These are phyloP conservation scores for Leptocoma aspasia DNA, from an alignment of 2,113 vertebrate species.

Conservation along the genomic window DNA sequence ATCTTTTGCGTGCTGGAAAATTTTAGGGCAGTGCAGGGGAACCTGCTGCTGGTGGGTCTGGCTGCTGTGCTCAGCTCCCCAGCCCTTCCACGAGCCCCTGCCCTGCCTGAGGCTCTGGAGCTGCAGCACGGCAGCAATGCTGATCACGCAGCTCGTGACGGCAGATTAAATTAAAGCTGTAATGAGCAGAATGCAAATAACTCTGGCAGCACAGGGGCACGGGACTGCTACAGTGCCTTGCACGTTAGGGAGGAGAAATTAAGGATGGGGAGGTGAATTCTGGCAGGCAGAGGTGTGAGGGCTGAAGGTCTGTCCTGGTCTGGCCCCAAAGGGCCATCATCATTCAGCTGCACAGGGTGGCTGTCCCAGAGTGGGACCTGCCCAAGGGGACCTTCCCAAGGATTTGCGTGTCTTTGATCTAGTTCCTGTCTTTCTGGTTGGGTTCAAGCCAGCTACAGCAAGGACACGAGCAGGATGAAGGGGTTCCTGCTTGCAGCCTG, in stretches of 20 bases:
- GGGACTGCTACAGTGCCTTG: not conserved
- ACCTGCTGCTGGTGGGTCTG: not conserved
- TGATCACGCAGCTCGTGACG: slow-evolving; percentile 60
- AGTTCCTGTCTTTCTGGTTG: not conserved
- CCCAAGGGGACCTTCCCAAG: not conserved
- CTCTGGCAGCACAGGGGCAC: not conserved
- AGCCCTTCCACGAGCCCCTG: not conserved
- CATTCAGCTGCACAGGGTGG: rapidly evolving
- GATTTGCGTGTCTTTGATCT: not conserved
- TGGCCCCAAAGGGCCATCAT: not conserved
- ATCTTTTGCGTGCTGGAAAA: not conserved
- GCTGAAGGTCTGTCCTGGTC: not conserved
- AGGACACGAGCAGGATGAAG: not conserved
- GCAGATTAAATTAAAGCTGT: slow-evolving; percentile 69
- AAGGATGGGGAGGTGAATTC: not conserved
- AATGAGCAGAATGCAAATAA: slow-evolving; percentile 62
- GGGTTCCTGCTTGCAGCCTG: not conserved
- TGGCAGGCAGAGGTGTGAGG: not conserved
- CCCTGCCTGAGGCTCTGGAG: not conserved
- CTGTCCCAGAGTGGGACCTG: not conserved
- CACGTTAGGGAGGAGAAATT: not conserved
- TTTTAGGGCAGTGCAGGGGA: not conserved
- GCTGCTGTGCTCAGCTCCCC: not conserved
- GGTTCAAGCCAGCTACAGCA: not conserved
- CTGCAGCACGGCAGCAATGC: slow-evolving; percentile 43